A percentile compares a stretch with the other conserved stretches of the same genome.
These are phyloP conservation scores for Drosophila mulleri DNA, from an alignment of 2,888 invertebrate genomes.

Conservation along the genomic window DNA sequence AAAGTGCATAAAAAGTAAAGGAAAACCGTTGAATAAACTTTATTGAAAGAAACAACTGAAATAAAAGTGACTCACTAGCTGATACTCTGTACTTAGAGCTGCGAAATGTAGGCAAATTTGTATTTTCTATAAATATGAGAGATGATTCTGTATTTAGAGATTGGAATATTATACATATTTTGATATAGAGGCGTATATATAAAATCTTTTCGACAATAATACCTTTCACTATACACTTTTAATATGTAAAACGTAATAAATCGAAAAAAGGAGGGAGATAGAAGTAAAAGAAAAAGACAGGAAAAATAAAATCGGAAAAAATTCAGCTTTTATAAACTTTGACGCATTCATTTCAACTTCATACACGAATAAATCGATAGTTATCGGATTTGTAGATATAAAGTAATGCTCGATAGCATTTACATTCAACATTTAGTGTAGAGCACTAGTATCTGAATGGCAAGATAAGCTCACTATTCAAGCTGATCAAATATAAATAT, in stretches of 20 bases:
- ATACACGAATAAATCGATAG: constrained; percentile 10
- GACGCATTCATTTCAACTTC: constrained; percentile 29
- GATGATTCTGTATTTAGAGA: too few relatives aligned
- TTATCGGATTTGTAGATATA: not conserved
- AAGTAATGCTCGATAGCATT: not conserved
- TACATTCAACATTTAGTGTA: too few relatives aligned
- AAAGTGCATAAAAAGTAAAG: constrained; percentile 36
- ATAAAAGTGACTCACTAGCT: not conserved
- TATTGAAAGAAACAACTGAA: constrained; percentile 28
- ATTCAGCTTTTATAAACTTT: not conserved
- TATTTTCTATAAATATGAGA: too few relatives aligned
- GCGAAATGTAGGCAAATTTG: not conserved
- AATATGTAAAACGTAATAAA: not conserved
- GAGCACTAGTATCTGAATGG: not conserved
- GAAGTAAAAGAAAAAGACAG: constrained; percentile 23
- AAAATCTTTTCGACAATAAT: too few relatives aligned
- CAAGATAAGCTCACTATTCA: not conserved
- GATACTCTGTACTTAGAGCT: not conserved
- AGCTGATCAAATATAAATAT: not conserved
- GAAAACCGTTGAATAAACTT: constrained; percentile 41
- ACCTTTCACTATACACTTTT: not conserved
- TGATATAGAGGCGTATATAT: too few relatives aligned
- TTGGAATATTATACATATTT: too few relatives aligned
- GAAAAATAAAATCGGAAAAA: not conserved
- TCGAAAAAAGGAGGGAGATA: constrained; percentile 2